Conservation (phyloP, 1,140 invertebrate species). For the Hydropsyche tenuis region DNA sequence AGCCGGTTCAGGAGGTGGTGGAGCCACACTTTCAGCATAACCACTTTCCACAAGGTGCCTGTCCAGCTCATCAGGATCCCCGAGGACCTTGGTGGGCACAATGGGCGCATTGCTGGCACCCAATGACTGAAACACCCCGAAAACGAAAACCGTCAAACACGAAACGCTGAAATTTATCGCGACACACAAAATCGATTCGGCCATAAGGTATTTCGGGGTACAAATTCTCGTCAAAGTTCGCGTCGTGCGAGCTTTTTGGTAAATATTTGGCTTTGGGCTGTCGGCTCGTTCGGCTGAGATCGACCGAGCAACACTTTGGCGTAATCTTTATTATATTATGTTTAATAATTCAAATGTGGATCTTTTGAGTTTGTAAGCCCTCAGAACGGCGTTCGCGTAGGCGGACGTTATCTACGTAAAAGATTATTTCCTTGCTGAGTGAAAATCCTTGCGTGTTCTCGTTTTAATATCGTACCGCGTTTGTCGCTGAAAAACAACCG, state of each 20-base stretch:
- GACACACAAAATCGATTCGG: no score
- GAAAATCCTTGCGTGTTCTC: background rate
- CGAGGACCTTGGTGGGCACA: constrained; percentile 79
- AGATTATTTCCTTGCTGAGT: background rate
- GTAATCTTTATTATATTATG: background rate
- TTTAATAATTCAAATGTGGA: constrained; percentile 6
- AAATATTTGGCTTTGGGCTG: constrained; percentile 11
- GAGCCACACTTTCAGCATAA: constrained; percentile 63
- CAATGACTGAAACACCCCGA: constrained; percentile 63
- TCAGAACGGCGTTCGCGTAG: background rate
- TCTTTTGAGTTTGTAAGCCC: background rate
- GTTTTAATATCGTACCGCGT: background rate
- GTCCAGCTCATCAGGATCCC: constrained; percentile 77
- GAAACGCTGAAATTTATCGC: no score
- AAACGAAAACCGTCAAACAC: no score
- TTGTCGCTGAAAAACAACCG: background rate
- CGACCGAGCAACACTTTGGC: background rate
- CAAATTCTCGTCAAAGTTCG: no score
- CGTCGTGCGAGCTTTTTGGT: background rate
- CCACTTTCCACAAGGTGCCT: constrained; percentile 72
- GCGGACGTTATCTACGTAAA: background rate
- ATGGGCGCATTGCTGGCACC: constrained; percentile 77
- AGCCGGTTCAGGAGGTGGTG: constrained; percentile 55
- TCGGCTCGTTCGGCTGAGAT: background rate
- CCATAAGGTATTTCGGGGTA: no score